A percentile compares a stretch with the other conserved stretches of the same genome.
These are phyloP conservation scores for Chymomyza procnemis DNA, from an alignment of 2,888 invertebrate genomes.

Conservation along the genomic window DNA sequence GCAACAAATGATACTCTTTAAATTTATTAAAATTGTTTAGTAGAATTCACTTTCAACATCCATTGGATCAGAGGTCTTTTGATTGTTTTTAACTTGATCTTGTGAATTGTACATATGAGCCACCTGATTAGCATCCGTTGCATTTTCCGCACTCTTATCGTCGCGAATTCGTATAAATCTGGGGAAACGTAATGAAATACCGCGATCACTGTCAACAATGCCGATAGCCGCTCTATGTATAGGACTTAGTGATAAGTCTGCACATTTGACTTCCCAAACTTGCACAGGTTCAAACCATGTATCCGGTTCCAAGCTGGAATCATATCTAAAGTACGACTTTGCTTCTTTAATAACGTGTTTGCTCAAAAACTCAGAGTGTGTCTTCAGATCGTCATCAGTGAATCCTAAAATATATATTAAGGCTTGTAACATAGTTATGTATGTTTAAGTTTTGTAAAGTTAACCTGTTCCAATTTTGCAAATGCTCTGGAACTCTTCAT, in stretches of 20 bases:
- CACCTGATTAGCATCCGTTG: conserved; percentile 93
- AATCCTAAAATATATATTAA: conserved; percentile 85
- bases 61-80: conserved; percentile 39
- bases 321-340: conserved; percentile 89
- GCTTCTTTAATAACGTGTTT: conserved; percentile 86
- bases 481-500: conserved; percentile 94
- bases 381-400: conserved; percentile 91
- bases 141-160: conserved; percentile 95
- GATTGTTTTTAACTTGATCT: conserved; percentile 90
- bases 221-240: conserved; percentile 93
- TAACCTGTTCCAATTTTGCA: conserved; percentile 86
- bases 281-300: conserved; percentile 92
- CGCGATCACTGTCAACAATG: conserved; percentile 92
- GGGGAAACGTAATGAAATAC: conserved; percentile 97
- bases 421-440: not conserved
- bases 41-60: conserved; percentile 76
- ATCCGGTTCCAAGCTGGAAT: conserved; percentile 87
- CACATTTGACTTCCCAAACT: conserved; percentile 98
- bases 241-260: conserved; percentile 97
- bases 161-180: conserved; percentile 91
- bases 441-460: not conserved
- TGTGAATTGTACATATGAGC: conserved; percentile 94
- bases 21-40: conserved; percentile 37
- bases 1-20: not conserved
- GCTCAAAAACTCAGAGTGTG: conserved; percentile 87